These are phyloP conservation scores for Morone chrysops DNA, from an alignment of 2,113 vertebrate species.

Conservation along the genomic window DNA sequence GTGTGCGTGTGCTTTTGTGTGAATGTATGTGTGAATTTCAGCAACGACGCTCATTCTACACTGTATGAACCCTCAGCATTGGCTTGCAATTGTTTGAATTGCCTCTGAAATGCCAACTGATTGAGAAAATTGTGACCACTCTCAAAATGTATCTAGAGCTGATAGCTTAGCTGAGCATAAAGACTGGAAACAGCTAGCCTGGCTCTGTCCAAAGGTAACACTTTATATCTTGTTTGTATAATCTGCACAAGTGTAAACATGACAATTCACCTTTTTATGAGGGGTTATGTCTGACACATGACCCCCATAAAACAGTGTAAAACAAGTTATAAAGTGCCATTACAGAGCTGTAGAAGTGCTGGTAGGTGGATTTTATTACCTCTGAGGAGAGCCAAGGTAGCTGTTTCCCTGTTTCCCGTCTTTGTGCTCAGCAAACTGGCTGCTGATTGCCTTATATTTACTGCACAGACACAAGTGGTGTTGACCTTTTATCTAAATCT, in stretches of 20 bases:
- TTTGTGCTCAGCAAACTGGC: background rate
- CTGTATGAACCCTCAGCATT: background rate
- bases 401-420: background rate
- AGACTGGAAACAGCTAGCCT: background rate
- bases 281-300: background rate
- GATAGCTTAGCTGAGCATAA: background rate
- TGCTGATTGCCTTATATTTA: background rate
- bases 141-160: background rate
- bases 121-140: background rate
- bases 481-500: background rate
- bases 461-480: background rate
- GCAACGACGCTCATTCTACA: background rate
- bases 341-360: background rate
- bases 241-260: background rate
- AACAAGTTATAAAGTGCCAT: background rate
- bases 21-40: conserved; percentile 15
- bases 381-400: background rate
- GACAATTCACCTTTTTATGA: background rate
- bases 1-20: conserved; percentile 1
- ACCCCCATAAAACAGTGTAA: background rate
- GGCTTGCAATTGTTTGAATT: background rate
- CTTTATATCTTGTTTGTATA: background rate
- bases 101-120: background rate
- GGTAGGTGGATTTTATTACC: background rate
- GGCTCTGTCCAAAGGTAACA: background rate